These are phyloP conservation scores for Parauchenoglanis punctatus DNA, from an alignment of 2,797 vertebrate genomes.

Conservation along the genomic window DNA sequence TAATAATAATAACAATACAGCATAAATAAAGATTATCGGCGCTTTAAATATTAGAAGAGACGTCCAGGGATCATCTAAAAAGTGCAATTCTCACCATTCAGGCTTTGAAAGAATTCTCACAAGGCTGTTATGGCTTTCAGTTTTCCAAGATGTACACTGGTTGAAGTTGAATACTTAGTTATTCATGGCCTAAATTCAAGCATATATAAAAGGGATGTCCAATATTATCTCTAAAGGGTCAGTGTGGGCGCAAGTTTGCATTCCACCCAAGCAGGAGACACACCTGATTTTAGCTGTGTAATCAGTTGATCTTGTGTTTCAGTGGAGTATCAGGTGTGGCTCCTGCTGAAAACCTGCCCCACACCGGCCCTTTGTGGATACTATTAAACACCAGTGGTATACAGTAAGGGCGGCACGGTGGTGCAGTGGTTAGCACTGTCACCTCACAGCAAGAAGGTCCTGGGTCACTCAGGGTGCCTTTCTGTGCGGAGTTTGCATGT, in stretches of 20 bases:
- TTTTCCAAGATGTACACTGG: neutral
- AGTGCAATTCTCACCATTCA: neutral
- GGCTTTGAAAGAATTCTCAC: neutral
- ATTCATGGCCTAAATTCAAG: neutral
- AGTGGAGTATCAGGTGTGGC: too few relatives aligned
- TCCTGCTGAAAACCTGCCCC: neutral
- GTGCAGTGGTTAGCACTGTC: too few relatives aligned
- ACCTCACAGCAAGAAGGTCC: too few relatives aligned
- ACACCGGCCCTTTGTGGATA: neutral
- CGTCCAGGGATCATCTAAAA: neutral
- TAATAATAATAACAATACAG: too few relatives aligned
- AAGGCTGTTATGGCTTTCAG: neutral
- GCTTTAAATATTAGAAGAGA: neutral
- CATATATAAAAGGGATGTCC: neutral
- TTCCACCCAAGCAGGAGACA: neutral
- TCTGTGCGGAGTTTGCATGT: too few relatives aligned
- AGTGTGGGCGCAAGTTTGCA: neutral
- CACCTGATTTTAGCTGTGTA: neutral
- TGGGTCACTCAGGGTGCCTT: too few relatives aligned
- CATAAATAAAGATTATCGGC: too few relatives aligned
- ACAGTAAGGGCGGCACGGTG: neutral
- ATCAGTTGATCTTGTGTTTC: neutral
- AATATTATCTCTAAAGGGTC: neutral
- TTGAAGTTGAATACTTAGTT: neutral
- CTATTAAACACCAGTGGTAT: neutral